These are phyloP conservation scores for Agrotis exclamationis DNA, from an alignment of 2,888 invertebrate genomes.

Conservation along the genomic window DNA sequence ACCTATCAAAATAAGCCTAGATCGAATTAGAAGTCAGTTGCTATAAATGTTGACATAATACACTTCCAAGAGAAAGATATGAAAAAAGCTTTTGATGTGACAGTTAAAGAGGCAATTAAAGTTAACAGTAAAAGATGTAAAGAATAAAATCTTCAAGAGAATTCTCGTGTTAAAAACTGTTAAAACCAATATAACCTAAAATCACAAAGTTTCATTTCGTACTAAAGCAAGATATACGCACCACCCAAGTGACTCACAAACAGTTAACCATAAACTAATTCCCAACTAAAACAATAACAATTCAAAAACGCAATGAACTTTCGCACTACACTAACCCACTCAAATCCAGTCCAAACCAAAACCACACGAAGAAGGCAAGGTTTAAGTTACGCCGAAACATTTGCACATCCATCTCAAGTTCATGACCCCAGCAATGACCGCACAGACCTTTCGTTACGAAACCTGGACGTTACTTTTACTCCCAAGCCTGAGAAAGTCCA, in stretches of 20 bases:
- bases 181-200: neutral
- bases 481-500: slow-evolving; percentile 88
- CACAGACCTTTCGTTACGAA: slow-evolving; percentile 85
- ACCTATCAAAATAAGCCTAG: too few species aligned
- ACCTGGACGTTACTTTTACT: slow-evolving; percentile 89
- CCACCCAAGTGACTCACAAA: slow-evolving; percentile 4
- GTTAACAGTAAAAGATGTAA: neutral
- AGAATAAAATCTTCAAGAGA: neutral
- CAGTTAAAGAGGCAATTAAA: neutral
- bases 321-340: slow-evolving; percentile 51
- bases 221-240: neutral
- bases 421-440: slow-evolving; percentile 80
- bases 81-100: neutral
- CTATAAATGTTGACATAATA: neutral
- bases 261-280: slow-evolving; percentile 49
- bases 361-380: slow-evolving; percentile 1
- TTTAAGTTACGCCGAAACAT: slow-evolving; percentile 23
- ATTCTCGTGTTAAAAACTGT: neutral
- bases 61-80: neutral
- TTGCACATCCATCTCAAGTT: slow-evolving; percentile 64
- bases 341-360: slow-evolving; percentile 18
- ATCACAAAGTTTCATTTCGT: neutral
- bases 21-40: neutral
- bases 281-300: slow-evolving; percentile 54
- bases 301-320: slow-evolving; percentile 56